Conservation (phyloP, 2,797 vertebrate genomes). For the Diceros bicornis region DNA sequence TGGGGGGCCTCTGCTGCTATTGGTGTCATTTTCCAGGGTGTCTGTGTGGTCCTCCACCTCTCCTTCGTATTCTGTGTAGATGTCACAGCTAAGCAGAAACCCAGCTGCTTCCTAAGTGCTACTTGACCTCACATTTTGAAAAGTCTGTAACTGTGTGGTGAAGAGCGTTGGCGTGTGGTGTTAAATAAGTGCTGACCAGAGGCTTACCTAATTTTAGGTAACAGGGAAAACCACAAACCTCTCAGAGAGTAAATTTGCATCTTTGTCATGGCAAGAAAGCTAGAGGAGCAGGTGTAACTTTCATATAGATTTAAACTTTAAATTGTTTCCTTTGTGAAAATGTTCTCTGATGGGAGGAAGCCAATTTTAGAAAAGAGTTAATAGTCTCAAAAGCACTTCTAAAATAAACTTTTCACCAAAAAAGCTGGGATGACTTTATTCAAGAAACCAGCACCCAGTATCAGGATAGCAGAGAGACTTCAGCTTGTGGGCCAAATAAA, state of each 20-base stretch:
- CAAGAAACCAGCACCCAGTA: background rate
- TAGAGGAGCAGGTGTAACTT: slow-evolving; percentile 54
- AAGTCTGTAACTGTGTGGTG: rapidly evolving
- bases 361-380: background rate
- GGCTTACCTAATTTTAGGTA: slow-evolving; percentile 9
- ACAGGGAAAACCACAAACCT: slow-evolving; percentile 54
- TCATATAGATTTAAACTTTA: background rate
- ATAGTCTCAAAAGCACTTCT: background rate
- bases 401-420: background rate
- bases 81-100: background rate
- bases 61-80: background rate
- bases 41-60: background rate
- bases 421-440: background rate
- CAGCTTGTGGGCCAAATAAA: rapidly evolving
- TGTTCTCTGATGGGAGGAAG: background rate
- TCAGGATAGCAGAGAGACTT: background rate
- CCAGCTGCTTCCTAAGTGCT: background rate
- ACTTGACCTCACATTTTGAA: rapidly evolving
- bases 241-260: background rate
- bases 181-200: background rate
- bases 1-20: rapidly evolving
- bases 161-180: background rate
- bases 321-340: background rate
- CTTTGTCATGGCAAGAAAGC: background rate
- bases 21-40: background rate